phyloP scores from a whole-genome alignment of 2,113 vertebrate genomes.

The Pachypanchax playfairii region DNA sequence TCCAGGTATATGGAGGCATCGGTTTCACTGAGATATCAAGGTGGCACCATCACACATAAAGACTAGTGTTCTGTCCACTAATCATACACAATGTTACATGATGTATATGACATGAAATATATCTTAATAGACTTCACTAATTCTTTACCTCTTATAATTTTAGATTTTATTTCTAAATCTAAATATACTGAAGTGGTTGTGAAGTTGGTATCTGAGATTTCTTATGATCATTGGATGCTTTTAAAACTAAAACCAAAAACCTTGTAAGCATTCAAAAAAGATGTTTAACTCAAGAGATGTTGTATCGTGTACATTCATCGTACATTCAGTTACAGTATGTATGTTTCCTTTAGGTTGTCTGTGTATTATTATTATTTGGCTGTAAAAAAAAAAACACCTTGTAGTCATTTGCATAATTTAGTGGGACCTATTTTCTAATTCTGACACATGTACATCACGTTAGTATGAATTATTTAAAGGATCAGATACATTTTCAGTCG shows the following conservation, averaged over 20 bases:
- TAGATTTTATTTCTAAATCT: too few relatives aligned
- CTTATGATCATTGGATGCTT: too few relatives aligned
- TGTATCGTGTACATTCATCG: too few relatives aligned
- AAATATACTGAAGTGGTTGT: too few relatives aligned
- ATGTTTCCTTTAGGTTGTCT: not conserved
- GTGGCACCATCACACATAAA: not conserved
- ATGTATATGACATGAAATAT: not conserved
- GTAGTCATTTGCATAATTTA: conserved; percentile 28
- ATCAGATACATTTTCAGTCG: not conserved
- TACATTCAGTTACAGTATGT: not conserved
- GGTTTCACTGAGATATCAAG: conserved; percentile 6
- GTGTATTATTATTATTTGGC: not conserved
- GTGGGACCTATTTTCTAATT: not conserved
- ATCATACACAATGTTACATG: not conserved
- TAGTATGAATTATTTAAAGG: not conserved
- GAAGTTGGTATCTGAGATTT: too few relatives aligned
- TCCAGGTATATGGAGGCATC: conserved; percentile 25
- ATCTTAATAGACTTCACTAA: too few relatives aligned
- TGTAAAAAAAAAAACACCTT: conserved; percentile 12
- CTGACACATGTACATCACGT: not conserved
- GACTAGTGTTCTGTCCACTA: not conserved
- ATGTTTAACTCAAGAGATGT: too few relatives aligned
- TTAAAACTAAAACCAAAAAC: too few relatives aligned
- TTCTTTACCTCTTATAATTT: too few relatives aligned
- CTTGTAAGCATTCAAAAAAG: too few relatives aligned